phyloP scores from a whole-genome alignment of 2,113 vertebrate genomes.

The Crotalus horridus region DNA sequence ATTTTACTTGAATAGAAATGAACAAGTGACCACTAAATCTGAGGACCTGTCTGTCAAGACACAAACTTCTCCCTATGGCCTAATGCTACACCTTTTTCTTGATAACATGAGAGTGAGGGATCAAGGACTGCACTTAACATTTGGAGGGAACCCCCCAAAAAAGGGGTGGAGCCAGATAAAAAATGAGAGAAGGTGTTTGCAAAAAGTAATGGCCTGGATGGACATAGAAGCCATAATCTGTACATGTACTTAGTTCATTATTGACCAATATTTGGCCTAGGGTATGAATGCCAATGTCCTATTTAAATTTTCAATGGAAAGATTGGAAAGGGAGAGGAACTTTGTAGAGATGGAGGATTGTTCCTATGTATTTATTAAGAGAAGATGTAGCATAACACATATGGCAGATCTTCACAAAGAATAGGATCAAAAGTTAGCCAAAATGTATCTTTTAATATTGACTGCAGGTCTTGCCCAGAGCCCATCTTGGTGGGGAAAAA shows the following conservation, averaged over 20 bases:
- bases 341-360: background rate
- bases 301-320: background rate
- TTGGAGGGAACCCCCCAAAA: background rate
- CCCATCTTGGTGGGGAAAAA: background rate
- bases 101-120: background rate
- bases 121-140: background rate
- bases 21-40: background rate
- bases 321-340: background rate
- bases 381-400: background rate
- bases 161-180: background rate
- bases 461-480: background rate
- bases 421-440: background rate
- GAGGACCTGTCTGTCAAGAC: background rate
- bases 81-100: background rate
- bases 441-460: background rate
- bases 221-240: background rate
- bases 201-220: background rate
- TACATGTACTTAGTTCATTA: background rate
- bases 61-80: background rate
- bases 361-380: background rate
- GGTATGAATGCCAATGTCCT: background rate
- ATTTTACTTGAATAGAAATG: background rate
- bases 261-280: background rate
- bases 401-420: background rate
- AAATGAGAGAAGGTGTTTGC: background rate